phyloP scores from a whole-genome alignment of 92 coral and sea anemone species.

The Actinostola sp. region DNA sequence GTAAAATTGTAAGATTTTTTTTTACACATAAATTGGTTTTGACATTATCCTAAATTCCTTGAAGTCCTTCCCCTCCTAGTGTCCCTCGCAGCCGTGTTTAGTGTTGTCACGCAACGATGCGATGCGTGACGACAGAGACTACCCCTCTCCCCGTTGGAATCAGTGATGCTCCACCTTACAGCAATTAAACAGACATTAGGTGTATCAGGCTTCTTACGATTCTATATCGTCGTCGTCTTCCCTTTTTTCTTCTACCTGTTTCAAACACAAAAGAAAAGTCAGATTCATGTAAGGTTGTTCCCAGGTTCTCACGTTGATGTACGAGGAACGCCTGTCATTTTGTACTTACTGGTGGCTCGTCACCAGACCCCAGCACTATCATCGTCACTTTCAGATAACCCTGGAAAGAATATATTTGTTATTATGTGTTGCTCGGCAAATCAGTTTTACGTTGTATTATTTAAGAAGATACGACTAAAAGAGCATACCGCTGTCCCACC shows the following conservation, averaged over 20 bases:
- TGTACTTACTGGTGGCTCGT: constrained; percentile 80
- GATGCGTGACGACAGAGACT: no score
- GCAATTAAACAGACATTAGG: neutral
- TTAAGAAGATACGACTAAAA: neutral
- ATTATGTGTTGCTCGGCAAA: no score
- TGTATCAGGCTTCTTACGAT: constrained; percentile 60
- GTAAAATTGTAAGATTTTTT: no score
- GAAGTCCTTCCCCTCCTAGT: no score
- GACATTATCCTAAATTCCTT: no score
- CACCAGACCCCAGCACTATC: constrained; percentile 89
- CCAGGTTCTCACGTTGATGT: neutral
- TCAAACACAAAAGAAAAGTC: constrained; percentile 42
- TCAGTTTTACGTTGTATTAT: no score
- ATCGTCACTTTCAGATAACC: constrained; percentile 90
- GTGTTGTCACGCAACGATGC: no score
- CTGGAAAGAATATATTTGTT: no score
- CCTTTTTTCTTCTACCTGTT: constrained; percentile 68
- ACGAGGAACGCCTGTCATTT: no score
- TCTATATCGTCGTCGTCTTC: constrained; percentile 91
- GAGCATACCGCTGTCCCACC: constrained; percentile 35
- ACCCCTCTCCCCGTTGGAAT: neutral
- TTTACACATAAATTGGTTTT: no score
- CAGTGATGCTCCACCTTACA: no score
- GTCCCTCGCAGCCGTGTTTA: no score
- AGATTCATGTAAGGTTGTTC: neutral